These are phyloP conservation scores for Sarcophaga bullata DNA, from an alignment of 1,140 invertebrate species.

Conservation along the genomic window DNA sequence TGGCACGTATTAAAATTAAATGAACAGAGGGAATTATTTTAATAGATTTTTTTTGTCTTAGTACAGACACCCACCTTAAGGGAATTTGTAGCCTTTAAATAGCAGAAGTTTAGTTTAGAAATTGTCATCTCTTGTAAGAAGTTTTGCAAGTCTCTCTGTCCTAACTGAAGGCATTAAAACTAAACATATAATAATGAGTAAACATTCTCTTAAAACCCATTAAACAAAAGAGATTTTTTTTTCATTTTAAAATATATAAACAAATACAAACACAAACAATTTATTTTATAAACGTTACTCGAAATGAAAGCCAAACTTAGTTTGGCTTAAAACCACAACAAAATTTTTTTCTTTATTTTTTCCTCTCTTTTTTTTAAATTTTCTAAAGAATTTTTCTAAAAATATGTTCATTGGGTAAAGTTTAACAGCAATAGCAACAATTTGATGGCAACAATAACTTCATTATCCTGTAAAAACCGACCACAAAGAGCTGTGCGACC, in stretches of 20 bases:
- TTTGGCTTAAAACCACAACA: slow-evolving; percentile 27
- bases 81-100: too few relatives aligned
- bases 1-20: too few relatives aligned
- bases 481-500: slow-evolving; percentile 31
- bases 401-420: background rate
- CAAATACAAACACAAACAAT: background rate
- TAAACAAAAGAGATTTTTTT: background rate
- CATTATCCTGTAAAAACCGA: slow-evolving; percentile 33
- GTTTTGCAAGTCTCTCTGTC: too few relatives aligned
- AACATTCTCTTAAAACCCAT: slow-evolving; percentile 9
- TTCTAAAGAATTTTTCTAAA: background rate
- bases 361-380: background rate
- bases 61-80: too few relatives aligned
- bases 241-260: background rate
- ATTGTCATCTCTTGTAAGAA: too few relatives aligned
- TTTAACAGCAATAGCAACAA: background rate
- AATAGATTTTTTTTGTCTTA: too few relatives aligned
- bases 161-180: background rate
- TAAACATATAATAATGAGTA: background rate
- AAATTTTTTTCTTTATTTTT: background rate
- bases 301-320: slow-evolving; percentile 22
- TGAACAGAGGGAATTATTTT: too few relatives aligned
- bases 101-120: too few relatives aligned
- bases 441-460: slow-evolving; percentile 28
- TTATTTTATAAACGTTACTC: slow-evolving; percentile 13